A percentile compares a stretch with the other conserved stretches of the same genome.
Evolutionary conservation across 2,113 vertebrate species (phyloP).

Genomic region (Hemiscyllium ocellatum): DNA sequence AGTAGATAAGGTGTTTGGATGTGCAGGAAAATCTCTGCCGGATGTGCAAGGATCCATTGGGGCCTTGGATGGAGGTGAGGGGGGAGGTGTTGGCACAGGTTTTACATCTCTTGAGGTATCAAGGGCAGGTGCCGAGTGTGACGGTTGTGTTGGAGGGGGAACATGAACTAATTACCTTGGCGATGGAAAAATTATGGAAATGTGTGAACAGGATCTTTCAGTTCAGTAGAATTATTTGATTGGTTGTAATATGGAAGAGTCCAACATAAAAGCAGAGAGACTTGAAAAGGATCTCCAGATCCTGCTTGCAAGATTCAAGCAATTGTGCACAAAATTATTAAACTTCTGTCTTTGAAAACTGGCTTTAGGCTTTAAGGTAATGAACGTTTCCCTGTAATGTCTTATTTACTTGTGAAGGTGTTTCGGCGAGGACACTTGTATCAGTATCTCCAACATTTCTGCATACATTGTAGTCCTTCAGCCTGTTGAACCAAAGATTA

Average conservation of each 20-base stretch:
- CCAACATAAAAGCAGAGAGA: background rate
- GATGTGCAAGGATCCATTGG: too few relatives aligned
- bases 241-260: background rate
- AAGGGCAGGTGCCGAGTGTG: too few relatives aligned
- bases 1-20: too few relatives aligned
- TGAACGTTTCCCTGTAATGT: background rate
- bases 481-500: conserved; percentile 86
- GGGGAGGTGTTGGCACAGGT: too few relatives aligned
- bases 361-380: background rate
- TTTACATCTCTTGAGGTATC: too few relatives aligned
- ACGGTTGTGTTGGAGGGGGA: too few relatives aligned
- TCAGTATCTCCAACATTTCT: conserved; percentile 82
- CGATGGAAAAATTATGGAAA: background rate
- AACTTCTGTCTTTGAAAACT: background rate
- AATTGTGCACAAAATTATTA: background rate
- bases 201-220: background rate
- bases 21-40: too few relatives aligned
- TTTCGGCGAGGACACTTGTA: conserved; percentile 92
- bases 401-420: conserved; percentile 59
- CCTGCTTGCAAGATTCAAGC: background rate
- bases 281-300: conserved; percentile 6
- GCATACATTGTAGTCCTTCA: conserved; percentile 88
- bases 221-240: background rate
- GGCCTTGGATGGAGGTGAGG: too few relatives aligned
- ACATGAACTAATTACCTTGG: background rate